These are phyloP conservation scores for Hypselothyrea guttata DNA, from an alignment of 2,888 invertebrate genomes.

Conservation along the genomic window DNA sequence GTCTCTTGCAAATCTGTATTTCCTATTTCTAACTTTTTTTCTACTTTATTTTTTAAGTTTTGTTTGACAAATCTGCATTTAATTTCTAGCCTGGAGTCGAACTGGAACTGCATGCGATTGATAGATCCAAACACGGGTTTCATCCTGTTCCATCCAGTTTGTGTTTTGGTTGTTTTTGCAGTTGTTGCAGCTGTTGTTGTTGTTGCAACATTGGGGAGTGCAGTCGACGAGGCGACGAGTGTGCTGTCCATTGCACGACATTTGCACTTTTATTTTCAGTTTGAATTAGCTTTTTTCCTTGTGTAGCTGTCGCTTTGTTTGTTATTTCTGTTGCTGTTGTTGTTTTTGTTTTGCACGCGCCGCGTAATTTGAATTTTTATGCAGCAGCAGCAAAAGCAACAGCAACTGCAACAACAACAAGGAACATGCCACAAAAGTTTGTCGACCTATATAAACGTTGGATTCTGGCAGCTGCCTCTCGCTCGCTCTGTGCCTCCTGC, in stretches of 20 bases:
- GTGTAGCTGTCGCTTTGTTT: slow-evolving; percentile 9
- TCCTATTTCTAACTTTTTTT: too few species aligned
- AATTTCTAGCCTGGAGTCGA: too few species aligned
- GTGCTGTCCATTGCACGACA: slow-evolving; percentile 49
- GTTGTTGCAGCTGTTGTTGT: not conserved
- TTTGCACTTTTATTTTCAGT: slow-evolving; percentile 73
- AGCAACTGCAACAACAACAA: slow-evolving; percentile 39
- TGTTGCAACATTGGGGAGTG: slow-evolving; percentile 9
- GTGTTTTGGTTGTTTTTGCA: not conserved
- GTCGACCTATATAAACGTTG: slow-evolving; percentile 74
- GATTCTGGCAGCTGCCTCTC: slow-evolving; percentile 45
- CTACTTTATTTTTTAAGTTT: too few species aligned
- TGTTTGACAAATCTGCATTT: too few species aligned
- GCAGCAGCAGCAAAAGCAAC: slow-evolving; percentile 43
- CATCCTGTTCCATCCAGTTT: slow-evolving; percentile 4
- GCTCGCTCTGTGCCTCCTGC: not conserved
- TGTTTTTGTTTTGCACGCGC: slow-evolving; percentile 47
- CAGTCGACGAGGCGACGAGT: not conserved
- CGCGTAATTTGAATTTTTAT: slow-evolving; percentile 78
- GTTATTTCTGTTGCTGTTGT: slow-evolving; percentile 9
- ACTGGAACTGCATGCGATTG: not conserved
- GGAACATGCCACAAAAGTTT: slow-evolving; percentile 71
- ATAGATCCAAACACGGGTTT: slow-evolving; percentile 1
- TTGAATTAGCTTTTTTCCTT: slow-evolving; percentile 30
- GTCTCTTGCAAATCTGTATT: too few species aligned